Evolutionary conservation across 2,888 invertebrate genomes (phyloP).

Genomic region (Lochmaea capreae): DNA sequence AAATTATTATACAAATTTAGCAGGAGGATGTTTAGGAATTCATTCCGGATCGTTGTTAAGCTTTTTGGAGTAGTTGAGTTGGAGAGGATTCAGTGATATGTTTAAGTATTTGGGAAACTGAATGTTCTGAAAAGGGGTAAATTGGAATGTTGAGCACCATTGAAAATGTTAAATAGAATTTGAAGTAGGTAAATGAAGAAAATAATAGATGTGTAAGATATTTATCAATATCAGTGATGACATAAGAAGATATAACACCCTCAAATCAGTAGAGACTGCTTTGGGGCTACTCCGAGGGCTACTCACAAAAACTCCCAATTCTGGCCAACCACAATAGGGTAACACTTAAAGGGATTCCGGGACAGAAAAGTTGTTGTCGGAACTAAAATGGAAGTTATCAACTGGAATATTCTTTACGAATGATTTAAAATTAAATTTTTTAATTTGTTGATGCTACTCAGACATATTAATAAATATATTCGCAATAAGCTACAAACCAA

Average conservation of each 20-base stretch:
- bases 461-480: neutral
- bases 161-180: neutral
- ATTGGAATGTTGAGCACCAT: neutral
- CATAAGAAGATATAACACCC: too few relatives aligned
- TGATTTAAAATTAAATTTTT: neutral
- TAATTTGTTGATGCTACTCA: neutral
- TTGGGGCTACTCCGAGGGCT: too few relatives aligned
- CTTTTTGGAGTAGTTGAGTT: constrained; percentile 19
- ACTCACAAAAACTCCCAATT: too few relatives aligned
- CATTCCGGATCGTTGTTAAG: constrained; percentile 23
- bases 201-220: neutral
- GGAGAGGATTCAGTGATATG: constrained; percentile 15
- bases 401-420: neutral
- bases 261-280: too few relatives aligned
- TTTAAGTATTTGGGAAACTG: constrained; percentile 12
- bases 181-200: neutral
- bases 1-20: constrained; percentile 28
- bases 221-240: neutral
- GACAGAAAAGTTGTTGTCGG: neutral
- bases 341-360: too few relatives aligned
- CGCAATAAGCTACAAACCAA: neutral
- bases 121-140: constrained; percentile 6
- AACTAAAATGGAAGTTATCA: too few relatives aligned
- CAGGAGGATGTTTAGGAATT: constrained; percentile 23
- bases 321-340: too few relatives aligned